These are phyloP conservation scores for Myanophis thanlyinensis DNA, from an alignment of 2,113 vertebrate species.

Conservation along the genomic window DNA sequence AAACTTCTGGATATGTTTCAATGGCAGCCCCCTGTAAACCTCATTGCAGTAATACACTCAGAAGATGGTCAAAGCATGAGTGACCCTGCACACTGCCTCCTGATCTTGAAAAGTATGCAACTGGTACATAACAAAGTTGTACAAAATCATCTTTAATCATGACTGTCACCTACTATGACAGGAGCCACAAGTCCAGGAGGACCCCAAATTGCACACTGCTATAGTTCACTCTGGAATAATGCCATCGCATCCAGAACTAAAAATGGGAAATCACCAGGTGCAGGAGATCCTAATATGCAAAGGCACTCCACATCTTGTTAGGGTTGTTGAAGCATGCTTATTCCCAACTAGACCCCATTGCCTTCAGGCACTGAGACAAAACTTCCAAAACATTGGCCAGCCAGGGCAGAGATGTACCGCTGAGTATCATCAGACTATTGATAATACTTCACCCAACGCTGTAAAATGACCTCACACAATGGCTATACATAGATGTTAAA, in stretches of 20 bases:
- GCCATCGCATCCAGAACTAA: neutral
- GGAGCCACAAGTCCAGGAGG: neutral
- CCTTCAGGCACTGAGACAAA: neutral
- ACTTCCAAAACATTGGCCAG: neutral
- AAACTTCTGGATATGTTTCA: neutral
- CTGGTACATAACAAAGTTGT: neutral
- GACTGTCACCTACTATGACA: neutral
- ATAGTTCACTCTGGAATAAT: neutral
- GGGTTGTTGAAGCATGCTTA: neutral
- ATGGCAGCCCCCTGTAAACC: neutral
- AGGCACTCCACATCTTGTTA: neutral
- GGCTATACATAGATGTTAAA: neutral
- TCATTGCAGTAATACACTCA: neutral
- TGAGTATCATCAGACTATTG: neutral
- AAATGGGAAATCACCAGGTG: neutral
- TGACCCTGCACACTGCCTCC: neutral
- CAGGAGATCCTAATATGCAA: neutral
- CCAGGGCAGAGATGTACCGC: neutral
- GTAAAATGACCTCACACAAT: neutral
- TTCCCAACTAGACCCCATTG: neutral
- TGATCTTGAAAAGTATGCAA: neutral
- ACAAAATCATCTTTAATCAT: neutral
- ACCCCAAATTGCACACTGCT: neutral
- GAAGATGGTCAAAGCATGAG: neutral
- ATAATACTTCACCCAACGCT: neutral